Percentiles rank a stretch among this genome's conserved stretches.
phyloP scores from a whole-genome alignment of 92 coral and sea anemone genomes.

The Palythoa grandis region DNA sequence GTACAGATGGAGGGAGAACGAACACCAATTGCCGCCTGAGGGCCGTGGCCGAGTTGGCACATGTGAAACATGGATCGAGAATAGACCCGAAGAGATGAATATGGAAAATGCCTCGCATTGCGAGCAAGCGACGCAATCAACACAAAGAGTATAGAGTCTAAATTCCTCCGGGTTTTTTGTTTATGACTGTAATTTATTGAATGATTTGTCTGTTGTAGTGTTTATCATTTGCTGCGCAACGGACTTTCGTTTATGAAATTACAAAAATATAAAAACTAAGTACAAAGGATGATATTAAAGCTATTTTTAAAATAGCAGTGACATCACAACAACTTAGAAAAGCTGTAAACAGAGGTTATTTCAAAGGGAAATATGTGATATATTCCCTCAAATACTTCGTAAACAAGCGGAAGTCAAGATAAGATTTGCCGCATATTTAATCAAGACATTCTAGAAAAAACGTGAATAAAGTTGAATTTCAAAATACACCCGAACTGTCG shows the following conservation, averaged over 20 bases:
- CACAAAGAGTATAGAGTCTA: background rate
- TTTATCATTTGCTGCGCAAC: background rate
- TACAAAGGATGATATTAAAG: no score
- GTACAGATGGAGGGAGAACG: constrained; percentile 35
- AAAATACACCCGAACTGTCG: background rate
- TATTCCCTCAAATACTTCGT: background rate
- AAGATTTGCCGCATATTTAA: background rate
- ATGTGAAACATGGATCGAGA: constrained; percentile 17
- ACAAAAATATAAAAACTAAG: background rate
- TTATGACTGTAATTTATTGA: background rate
- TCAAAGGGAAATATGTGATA: background rate
- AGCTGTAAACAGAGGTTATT: background rate
- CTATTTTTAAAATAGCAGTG: background rate
- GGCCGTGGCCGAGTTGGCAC: constrained; percentile 44
- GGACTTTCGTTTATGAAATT: background rate
- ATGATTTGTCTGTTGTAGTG: background rate
- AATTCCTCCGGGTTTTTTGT: background rate
- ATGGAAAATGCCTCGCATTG: background rate
- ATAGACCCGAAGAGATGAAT: constrained; percentile 8
- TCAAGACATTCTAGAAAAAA: background rate
- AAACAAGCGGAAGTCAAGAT: constrained; percentile 14
- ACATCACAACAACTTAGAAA: background rate
- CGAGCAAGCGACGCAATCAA: background rate
- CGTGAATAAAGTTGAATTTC: background rate
- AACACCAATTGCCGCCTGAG: constrained; percentile 16